These are phyloP conservation scores for Rhinoderma darwinii DNA, from an alignment of 2,113 vertebrate species.

Conservation along the genomic window DNA sequence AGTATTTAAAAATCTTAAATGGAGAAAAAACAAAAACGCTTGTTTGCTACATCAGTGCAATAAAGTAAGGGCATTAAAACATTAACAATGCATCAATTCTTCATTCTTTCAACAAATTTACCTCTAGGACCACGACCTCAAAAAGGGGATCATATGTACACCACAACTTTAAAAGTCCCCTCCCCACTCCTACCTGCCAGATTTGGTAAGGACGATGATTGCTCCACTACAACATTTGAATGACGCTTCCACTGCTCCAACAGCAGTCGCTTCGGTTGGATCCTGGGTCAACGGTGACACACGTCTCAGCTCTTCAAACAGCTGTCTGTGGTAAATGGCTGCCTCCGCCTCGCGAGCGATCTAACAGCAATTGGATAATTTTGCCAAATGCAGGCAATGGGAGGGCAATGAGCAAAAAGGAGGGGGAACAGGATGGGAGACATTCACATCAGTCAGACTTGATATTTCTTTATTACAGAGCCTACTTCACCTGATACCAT, in stretches of 20 bases:
- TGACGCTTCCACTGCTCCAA: slow-evolving; percentile 94
- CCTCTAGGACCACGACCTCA: slow-evolving; percentile 3
- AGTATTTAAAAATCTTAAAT: too few relatives aligned
- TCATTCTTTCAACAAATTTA: slow-evolving; percentile 8
- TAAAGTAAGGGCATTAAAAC: too few relatives aligned
- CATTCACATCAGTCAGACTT: slow-evolving; percentile 66
- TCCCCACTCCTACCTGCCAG: slow-evolving; percentile 87
- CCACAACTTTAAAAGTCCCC: not conserved
- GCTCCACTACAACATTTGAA: slow-evolving; percentile 98
- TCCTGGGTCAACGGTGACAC: slow-evolving; percentile 91
- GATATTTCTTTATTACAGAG: not conserved
- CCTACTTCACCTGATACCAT: slow-evolving; percentile 36
- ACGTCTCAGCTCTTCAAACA: slow-evolving; percentile 97
- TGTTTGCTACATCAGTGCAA: too few relatives aligned
- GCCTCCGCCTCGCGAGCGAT: slow-evolving; percentile 98
- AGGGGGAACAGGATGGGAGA: slow-evolving; percentile 60
- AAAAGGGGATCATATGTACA: not conserved
- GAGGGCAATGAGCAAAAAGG: slow-evolving; percentile 62
- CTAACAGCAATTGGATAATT: slow-evolving; percentile 68
- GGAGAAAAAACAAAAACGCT: too few relatives aligned
- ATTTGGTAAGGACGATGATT: slow-evolving; percentile 95
- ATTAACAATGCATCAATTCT: not conserved
- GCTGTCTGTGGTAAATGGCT: slow-evolving; percentile 96
- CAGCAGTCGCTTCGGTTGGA: slow-evolving; percentile 91
- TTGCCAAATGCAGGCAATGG: slow-evolving; percentile 65